Evolutionary conservation across 2,888 invertebrate genomes (phyloP), one percentile per base, ranked within the genome.

Genomic region (Cephus runcator): DNA sequence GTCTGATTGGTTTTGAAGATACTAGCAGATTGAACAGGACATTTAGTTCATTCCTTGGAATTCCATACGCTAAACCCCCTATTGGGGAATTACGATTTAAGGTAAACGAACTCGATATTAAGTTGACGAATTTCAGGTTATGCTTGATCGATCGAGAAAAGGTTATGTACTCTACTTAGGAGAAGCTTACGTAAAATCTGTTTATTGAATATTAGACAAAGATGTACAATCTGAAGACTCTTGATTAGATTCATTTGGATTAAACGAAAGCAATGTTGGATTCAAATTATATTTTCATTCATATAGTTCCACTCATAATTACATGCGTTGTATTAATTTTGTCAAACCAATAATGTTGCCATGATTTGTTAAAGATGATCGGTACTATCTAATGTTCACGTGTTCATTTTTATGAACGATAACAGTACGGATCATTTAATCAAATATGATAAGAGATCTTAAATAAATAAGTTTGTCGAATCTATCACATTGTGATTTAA

Each of bases 51-150:
- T 94, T 93, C 83, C 92, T 92, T 81, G 93, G 94, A 2, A 92
- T 94, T 74, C 94, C 94, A 0, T 94, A 93, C 84, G 94, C 94
- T 1, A 92, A 92, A 79, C 93, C 94, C 34, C 94, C 94, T 30
- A 75, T 94, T 35, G 93, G 91, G 1, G 83, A 89, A 6, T 82
- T 92, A 6, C 85, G 92, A 73, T 92, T 91, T 78, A 86, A 88
- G 83, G 92, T 92, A 86, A 84, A 82, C 2, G 23, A 23, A 56
- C 1, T 23, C 9, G 9, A 56, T 56, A 56, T 23, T 56, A 56
- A 2, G 9, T 23, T 23, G 40, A 4, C 9, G 23, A 56, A 56
- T 56, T 56, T 56, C 56, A 56, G 56, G 23, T 56, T 56, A 56
- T 23, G 56, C 2, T 2, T 9, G 56, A 56, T 56, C 23, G 23